These are phyloP conservation scores for Fundulus diaphanus DNA, from an alignment of 2,797 vertebrate species.

Conservation along the genomic window DNA sequence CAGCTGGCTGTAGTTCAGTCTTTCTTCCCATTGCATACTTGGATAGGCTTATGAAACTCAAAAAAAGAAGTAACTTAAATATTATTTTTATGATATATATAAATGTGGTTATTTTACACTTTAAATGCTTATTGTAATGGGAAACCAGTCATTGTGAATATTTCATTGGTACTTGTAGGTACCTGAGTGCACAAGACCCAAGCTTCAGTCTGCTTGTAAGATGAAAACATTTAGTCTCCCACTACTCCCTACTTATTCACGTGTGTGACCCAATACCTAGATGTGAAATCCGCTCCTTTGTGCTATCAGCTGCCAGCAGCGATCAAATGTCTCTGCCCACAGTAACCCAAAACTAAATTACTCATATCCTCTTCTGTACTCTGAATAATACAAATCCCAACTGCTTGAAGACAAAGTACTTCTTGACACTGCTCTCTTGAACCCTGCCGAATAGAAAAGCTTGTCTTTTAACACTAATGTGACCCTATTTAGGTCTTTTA, in stretches of 20 bases:
- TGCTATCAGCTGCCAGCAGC: not conserved
- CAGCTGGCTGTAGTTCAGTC: not conserved
- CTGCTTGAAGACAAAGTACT: slow-evolving; percentile 5
- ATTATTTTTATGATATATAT: not conserved
- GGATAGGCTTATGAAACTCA: not conserved
- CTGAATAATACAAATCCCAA: slow-evolving; percentile 1
- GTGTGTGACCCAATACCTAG: slow-evolving; percentile 1
- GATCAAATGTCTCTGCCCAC: not conserved
- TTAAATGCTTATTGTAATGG: not conserved
- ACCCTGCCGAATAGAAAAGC: not conserved
- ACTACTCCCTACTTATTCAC: not conserved
- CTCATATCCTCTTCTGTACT: not conserved
- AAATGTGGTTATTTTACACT: not conserved
- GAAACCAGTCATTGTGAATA: not conserved
- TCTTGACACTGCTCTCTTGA: slow-evolving; percentile 1
- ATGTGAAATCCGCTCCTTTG: not conserved
- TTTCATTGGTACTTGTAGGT: not conserved
- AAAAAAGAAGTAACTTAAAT: not conserved
- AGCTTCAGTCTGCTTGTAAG: not conserved
- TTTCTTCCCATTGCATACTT: not conserved
- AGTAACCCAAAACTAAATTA: slow-evolving; percentile 12
- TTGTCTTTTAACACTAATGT: not conserved
- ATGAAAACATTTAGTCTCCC: slow-evolving; percentile 5
- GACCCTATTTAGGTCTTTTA: not conserved
- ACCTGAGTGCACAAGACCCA: not conserved